Evolutionary conservation across 2,888 invertebrate genomes (phyloP).

Genomic region (Andrena camellia): DNA sequence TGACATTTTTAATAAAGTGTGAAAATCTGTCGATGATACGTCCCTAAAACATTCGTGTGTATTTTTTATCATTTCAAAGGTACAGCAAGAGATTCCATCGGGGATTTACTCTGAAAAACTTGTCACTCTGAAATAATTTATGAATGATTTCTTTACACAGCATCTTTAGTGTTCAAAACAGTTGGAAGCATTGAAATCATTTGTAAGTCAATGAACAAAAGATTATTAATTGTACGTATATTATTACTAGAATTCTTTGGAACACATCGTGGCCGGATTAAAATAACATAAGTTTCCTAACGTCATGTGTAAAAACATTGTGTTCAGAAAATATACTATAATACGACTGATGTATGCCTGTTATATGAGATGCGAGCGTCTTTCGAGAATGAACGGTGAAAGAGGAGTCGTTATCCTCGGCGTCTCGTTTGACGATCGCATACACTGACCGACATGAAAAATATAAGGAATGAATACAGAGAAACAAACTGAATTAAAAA

Average conservation of each 20-base stretch:
- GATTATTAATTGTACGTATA: conserved; percentile 36
- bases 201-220: conserved; percentile 11
- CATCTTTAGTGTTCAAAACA: neutral
- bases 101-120: neutral
- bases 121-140: neutral
- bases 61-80: neutral
- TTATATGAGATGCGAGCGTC: conserved; percentile 80
- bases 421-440: conserved; percentile 80
- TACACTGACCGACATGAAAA: conserved; percentile 77
- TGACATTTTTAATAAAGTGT: conserved; percentile 1
- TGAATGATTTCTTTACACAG: neutral
- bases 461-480: conserved; percentile 81
- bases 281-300: conserved; percentile 85
- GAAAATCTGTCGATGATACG: neutral
- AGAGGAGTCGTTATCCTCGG: conserved; percentile 34
- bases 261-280: conserved; percentile 82
- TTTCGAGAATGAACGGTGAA: conserved; percentile 75
- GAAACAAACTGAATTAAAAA: conserved; percentile 72
- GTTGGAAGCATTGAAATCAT: neutral
- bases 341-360: conserved; percentile 84
- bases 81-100: neutral
- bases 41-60: neutral
- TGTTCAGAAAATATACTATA: conserved; percentile 85
- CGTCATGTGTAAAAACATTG: conserved; percentile 85
- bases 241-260: conserved; percentile 69